phyloP scores from a whole-genome alignment of 2,113 vertebrate species.

The Catharus minimus region DNA sequence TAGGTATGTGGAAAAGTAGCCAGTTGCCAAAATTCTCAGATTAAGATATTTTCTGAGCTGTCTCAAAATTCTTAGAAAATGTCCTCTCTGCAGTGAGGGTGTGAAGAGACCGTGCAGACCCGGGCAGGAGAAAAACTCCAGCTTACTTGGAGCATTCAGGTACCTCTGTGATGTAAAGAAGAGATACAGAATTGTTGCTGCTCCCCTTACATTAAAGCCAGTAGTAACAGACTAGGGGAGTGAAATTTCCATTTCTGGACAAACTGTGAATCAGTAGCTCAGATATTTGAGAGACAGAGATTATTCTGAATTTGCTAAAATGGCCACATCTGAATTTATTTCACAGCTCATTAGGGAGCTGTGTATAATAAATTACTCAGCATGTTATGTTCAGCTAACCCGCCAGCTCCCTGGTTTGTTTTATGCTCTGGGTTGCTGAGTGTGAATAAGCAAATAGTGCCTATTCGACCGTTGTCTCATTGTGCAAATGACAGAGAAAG shows the following conservation, averaged over 20 bases:
- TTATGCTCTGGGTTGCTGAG: conserved; percentile 29
- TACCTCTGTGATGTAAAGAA: not conserved
- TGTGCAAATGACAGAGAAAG: not conserved
- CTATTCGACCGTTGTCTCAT: not conserved
- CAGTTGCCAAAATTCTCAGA: not conserved
- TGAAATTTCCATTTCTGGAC: not conserved
- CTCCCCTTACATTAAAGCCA: not conserved
- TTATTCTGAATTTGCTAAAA: conserved; percentile 56
- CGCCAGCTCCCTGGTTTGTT: conserved; percentile 20
- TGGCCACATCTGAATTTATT: conserved; percentile 62
- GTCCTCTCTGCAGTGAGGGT: not conserved
- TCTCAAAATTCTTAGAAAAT: not conserved
- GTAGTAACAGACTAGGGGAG: not conserved
- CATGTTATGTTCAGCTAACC: conserved; percentile 44
- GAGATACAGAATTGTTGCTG: not conserved
- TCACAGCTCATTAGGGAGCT: conserved; percentile 66
- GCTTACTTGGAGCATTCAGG: fast-evolving
- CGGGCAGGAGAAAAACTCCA: not conserved
- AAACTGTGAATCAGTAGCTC: conserved; percentile 4
- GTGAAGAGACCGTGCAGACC: not conserved
- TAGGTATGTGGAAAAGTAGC: not conserved
- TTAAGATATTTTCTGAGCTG: not conserved
- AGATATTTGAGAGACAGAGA: not conserved
- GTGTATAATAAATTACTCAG: conserved; percentile 48
- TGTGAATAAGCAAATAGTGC: not conserved